phyloP scores from a whole-genome alignment of 2,797 vertebrate species.

The Coracias cyanogaster region DNA sequence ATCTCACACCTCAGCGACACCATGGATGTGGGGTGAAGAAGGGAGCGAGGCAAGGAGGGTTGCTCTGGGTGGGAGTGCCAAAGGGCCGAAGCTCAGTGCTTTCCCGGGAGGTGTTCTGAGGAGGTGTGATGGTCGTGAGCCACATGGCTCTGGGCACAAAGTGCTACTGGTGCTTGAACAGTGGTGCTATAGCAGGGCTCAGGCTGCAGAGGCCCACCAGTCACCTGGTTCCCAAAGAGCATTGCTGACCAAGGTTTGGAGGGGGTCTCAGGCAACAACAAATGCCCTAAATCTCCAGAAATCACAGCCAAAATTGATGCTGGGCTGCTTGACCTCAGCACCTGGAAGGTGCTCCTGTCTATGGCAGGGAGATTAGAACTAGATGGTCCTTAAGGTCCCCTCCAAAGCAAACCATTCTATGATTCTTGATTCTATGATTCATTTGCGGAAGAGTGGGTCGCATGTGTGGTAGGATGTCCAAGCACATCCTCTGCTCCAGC shows the following conservation, averaged over 20 bases:
- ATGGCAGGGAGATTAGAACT: background rate
- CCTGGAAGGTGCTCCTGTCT: background rate
- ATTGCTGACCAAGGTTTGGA: background rate
- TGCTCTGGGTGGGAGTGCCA: background rate
- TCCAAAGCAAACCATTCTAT: background rate
- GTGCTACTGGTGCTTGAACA: accelerated
- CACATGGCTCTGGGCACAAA: background rate
- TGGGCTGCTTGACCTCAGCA: background rate
- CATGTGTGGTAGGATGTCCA: accelerated
- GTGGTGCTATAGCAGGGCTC: background rate
- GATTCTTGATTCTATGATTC: background rate
- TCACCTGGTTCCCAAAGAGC: background rate
- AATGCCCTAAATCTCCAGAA: background rate
- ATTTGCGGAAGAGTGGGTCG: accelerated
- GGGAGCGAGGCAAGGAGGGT: accelerated
- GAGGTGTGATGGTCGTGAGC: background rate
- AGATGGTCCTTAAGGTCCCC: background rate
- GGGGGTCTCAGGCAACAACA: background rate
- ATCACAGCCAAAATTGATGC: background rate
- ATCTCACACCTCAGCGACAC: background rate
- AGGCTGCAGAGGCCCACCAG: background rate
- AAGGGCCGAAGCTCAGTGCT: background rate
- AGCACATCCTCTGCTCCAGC: background rate
- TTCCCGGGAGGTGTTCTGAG: background rate
- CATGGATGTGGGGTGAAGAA: background rate